Conservation (phyloP, 2,797 vertebrate species). For the Lacerta viridis region DNA sequence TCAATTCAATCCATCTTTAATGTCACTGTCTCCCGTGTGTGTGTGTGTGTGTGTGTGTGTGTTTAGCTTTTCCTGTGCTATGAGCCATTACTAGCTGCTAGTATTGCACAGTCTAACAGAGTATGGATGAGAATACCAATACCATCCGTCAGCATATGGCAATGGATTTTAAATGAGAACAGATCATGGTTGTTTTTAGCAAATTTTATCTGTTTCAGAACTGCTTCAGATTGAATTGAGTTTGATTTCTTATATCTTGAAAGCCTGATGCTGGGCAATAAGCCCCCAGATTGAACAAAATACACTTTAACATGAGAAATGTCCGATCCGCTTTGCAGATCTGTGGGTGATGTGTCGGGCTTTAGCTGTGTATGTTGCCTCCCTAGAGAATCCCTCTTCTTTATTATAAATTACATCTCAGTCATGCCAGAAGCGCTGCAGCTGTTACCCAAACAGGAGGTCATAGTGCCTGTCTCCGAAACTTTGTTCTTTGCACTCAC, state of each 20-base stretch:
- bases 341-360: not conserved
- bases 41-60: not conserved
- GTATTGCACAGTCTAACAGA: not conserved
- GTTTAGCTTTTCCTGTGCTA: slow-evolving; percentile 15
- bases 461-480: not conserved
- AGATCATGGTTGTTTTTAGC: slow-evolving; percentile 8
- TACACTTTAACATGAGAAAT: slow-evolving; percentile 40
- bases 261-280: slow-evolving; percentile 51
- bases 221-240: slow-evolving; percentile 47
- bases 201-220: slow-evolving; percentile 55
- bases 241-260: slow-evolving; percentile 56
- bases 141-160: rapidly evolving
- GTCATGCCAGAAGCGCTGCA: not conserved
- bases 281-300: slow-evolving; percentile 34
- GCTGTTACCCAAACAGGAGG: not conserved
- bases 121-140: not conserved
- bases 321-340: not conserved
- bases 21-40: not conserved
- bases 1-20: slow-evolving; percentile 8
- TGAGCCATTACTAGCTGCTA: slow-evolving; percentile 13
- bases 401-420: slow-evolving; percentile 25
- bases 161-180: slow-evolving; percentile 36
- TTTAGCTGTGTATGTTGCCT: rapidly evolving
- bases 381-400: not conserved
- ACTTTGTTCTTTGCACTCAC: rapidly evolving